Percentiles rank a stretch among this genome's conserved stretches.
Evolutionary conservation across 2,113 vertebrate species (phyloP).

Genomic region (Xiphorhynchus elegans): DNA sequence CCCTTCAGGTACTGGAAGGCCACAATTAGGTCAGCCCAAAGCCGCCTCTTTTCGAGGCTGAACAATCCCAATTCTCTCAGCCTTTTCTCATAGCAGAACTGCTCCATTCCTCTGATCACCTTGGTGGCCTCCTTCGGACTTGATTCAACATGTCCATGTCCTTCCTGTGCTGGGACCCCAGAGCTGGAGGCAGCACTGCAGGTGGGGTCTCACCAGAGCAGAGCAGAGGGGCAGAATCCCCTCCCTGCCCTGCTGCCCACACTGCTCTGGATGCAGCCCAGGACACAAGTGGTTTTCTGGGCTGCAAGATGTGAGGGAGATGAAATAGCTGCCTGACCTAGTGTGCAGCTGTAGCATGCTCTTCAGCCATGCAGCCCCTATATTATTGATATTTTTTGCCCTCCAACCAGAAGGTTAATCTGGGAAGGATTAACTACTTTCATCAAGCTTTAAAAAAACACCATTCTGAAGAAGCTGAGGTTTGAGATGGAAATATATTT

Average conservation of each 20-base stretch:
- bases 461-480: not conserved
- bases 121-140: not conserved
- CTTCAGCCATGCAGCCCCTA: not conserved
- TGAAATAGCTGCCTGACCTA: not conserved
- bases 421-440: not conserved
- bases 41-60: not conserved
- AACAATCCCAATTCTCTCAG: not conserved
- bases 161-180: not conserved
- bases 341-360: fast-evolving
- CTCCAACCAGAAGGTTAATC: not conserved
- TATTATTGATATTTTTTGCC: not conserved
- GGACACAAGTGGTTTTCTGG: not conserved
- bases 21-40: not conserved
- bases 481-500: not conserved
- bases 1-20: not conserved
- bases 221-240: not conserved
- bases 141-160: not conserved
- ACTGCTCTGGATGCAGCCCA: not conserved
- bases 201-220: not conserved
- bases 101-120: not conserved
- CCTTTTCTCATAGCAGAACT: not conserved
- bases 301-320: not conserved
- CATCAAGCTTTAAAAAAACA: not conserved
- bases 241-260: not conserved
- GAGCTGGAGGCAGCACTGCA: not conserved